These are phyloP conservation scores for Anniella stebbinsi DNA, from an alignment of 2,797 vertebrate genomes.

Conservation along the genomic window DNA sequence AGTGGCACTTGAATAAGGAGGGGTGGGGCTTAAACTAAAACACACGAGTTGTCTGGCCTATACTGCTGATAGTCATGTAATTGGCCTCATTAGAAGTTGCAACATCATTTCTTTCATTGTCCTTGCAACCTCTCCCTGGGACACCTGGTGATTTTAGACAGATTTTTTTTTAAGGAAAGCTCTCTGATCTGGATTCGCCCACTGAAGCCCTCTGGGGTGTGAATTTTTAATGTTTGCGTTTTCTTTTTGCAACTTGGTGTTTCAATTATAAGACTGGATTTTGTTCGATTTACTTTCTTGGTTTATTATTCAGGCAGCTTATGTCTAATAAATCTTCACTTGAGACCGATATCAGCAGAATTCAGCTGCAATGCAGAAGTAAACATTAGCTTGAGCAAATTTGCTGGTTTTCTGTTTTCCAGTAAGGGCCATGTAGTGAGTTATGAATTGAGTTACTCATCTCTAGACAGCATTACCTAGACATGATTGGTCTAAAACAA, in stretches of 20 bases:
- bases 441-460: slow-evolving; percentile 19
- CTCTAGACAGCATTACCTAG: neutral
- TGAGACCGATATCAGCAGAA: slow-evolving; percentile 22
- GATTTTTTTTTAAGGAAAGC: neutral
- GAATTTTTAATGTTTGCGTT: slow-evolving; percentile 10
- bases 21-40: neutral
- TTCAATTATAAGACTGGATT: neutral
- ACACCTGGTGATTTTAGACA: neutral
- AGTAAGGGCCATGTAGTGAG: neutral
- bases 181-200: neutral
- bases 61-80: neutral
- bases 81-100: neutral
- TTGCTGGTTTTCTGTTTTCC: slow-evolving; percentile 13
- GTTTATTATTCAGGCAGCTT: slow-evolving; percentile 8
- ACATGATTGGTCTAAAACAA: neutral
- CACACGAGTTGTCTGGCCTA: neutral
- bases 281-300: slow-evolving; percentile 12
- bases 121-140: neutral
- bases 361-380: slow-evolving; percentile 22
- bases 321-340: slow-evolving; percentile 15
- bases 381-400: neutral
- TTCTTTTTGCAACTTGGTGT: neutral
- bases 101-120: neutral
- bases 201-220: neutral
- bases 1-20: neutral